Evolutionary conservation across 2,888 invertebrate species (phyloP), one percentile per base, ranked within the genome.

Genomic region (Ophion ellenae): DNA sequence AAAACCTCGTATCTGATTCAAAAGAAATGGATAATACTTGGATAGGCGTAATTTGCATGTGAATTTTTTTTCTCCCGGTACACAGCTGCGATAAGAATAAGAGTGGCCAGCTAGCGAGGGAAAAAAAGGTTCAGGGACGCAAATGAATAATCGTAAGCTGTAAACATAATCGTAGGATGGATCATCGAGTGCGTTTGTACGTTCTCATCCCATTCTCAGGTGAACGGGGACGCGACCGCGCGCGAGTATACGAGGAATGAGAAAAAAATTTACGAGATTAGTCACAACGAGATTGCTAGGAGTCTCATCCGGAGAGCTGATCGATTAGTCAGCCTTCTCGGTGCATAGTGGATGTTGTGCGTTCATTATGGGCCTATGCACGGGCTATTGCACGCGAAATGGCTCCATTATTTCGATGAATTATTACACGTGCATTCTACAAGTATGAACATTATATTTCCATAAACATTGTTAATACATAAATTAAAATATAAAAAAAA

Each of bases 301-400:
- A 67, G 80, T 36, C 67, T 77, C 80, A 86, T 86, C 88, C 88
- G 85, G 83, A 85, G 81, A 85, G 75, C 28, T 63, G 71, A 70
- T 83, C 87, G 90, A 89, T 91, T 92, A 92, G 91, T 92, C 92
- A 91, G 89, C 87, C 76, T 87, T 84, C 78, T 67, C 63, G 59
- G 64, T 78, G 83, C 53, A 80, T 32, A 59, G 53, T 36, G 47
- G 36, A 57, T 28, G 36, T 63, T 76, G 53, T 47, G 70, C 57
- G 40, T 47, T 36, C 17, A 24, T 63, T 24, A 2, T 57, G 11
- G 20, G 17, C 17, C 14, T 47, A 45, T 40, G 24, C 14, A 59
- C 81, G 66, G 64, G 20, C 2, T 11, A 24, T 67, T 77, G 14
- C 7, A 57, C 28, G 64, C 75, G 47, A 28, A 67, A 73, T 61